A percentile compares a stretch with the other conserved stretches of the same genome.
phyloP scores from a whole-genome alignment of 1,140 invertebrate species.

The Pygmarrhopalites habei region DNA sequence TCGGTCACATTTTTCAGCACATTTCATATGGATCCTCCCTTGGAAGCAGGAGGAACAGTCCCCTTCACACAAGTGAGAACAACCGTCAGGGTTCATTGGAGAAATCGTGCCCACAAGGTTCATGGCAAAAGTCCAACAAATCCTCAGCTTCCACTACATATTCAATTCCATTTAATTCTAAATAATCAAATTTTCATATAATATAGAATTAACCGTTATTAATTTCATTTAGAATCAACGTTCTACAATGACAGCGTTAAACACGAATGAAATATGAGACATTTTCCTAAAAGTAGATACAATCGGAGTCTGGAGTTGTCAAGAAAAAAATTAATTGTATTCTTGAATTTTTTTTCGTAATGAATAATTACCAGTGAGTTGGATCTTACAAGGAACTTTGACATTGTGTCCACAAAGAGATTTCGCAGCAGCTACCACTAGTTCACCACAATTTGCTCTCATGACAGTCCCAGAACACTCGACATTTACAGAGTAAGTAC shows the following conservation, averaged over 20 bases:
- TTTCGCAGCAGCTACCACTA: neutral
- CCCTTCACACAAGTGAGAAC: slow-evolving; percentile 42
- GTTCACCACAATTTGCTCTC: slow-evolving; percentile 19
- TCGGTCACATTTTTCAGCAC: slow-evolving; percentile 53
- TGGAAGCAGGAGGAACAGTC: slow-evolving; percentile 53
- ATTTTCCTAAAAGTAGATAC: no score
- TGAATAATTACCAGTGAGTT: neutral
- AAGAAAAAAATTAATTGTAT: neutral
- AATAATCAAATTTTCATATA: neutral
- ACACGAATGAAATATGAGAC: no score
- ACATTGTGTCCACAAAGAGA: slow-evolving; percentile 31
- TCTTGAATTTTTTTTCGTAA: neutral
- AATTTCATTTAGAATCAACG: no score
- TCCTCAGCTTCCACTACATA: slow-evolving; percentile 16
- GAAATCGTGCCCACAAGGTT: slow-evolving; percentile 28
- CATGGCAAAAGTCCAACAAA: slow-evolving; percentile 18
- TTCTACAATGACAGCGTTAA: no score
- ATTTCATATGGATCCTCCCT: slow-evolving; percentile 56
- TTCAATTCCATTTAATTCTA: neutral
- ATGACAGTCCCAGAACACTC: slow-evolving; percentile 18
- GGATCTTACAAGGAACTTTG: slow-evolving; percentile 23
- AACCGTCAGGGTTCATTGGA: slow-evolving; percentile 13
- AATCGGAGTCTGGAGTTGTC: no score
- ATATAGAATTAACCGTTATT: neutral
- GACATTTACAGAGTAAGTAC: slow-evolving; percentile 23